Evolutionary conservation across 1,140 invertebrate species (phyloP).

Genomic region (Tribolium madens): DNA sequence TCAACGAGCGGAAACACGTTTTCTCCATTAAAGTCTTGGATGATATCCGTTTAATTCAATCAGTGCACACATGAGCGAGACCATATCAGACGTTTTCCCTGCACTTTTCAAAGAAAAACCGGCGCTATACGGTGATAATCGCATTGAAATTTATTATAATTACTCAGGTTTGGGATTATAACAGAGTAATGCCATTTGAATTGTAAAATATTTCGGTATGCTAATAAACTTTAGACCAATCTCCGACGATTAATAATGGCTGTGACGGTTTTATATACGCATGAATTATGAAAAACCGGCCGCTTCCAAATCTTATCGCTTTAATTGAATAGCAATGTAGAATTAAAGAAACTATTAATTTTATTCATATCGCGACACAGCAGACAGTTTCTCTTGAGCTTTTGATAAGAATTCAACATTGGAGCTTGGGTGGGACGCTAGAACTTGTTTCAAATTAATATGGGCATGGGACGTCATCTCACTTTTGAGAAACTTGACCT

Average conservation of each 20-base stretch:
- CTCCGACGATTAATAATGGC: constrained; percentile 3
- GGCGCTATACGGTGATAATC: background rate
- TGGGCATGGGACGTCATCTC: too few species aligned
- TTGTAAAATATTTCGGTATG: constrained; percentile 32
- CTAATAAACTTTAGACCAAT: background rate
- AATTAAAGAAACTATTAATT: constrained; percentile 23
- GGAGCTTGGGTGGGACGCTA: background rate
- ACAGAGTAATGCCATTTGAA: constrained; percentile 12
- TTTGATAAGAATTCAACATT: background rate
- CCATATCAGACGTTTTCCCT: constrained; percentile 13
- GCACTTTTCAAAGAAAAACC: constrained; percentile 5
- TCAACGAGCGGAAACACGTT: constrained; percentile 43
- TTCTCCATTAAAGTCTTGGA: constrained; percentile 44
- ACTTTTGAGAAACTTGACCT: too few species aligned
- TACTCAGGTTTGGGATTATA: constrained; percentile 1
- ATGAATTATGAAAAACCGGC: constrained; percentile 8
- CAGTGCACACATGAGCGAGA: constrained; percentile 41
- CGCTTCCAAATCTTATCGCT: constrained; percentile 3
- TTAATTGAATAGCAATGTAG: constrained; percentile 26
- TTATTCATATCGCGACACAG: background rate
- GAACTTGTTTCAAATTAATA: too few species aligned
- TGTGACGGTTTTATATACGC: background rate
- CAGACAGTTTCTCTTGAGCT: background rate
- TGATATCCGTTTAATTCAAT: constrained; percentile 42
- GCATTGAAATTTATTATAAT: constrained; percentile 13